Conservation (phyloP, 1,140 invertebrate genomes). For the Drosophila sproati region DNA sequence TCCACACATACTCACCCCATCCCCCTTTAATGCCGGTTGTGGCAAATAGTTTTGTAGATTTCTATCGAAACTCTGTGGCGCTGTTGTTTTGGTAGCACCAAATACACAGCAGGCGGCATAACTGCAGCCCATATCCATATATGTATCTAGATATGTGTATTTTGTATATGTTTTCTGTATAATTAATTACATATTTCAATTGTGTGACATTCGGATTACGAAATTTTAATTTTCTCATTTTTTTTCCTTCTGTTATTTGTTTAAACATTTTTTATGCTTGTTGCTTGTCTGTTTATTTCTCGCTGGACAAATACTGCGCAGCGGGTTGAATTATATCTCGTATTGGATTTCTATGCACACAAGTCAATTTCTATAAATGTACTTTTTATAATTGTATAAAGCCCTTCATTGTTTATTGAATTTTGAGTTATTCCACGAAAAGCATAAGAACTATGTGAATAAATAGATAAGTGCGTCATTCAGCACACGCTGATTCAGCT, state of each 20-base stretch:
- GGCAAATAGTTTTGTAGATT: slow-evolving; percentile 79
- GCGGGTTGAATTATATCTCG: slow-evolving; percentile 21
- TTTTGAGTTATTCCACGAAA: slow-evolving; percentile 1
- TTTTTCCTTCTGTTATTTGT: slow-evolving; percentile 19
- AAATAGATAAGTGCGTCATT: neutral
- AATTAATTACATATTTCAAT: slow-evolving; percentile 81
- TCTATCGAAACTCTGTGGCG: slow-evolving; percentile 54
- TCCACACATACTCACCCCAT: neutral
- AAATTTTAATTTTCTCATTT: slow-evolving; percentile 45
- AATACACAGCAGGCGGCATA: slow-evolving; percentile 69
- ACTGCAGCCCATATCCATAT: slow-evolving; percentile 41
- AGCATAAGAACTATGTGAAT: neutral
- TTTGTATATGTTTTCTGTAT: slow-evolving; percentile 34
- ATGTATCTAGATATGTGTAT: slow-evolving; percentile 5
- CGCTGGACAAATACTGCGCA: slow-evolving; percentile 24
- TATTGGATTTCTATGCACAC: slow-evolving; percentile 38
- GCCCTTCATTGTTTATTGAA: slow-evolving; percentile 20
- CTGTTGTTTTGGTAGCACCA: slow-evolving; percentile 62
- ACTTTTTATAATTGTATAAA: slow-evolving; percentile 12
- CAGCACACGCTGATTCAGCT: neutral
- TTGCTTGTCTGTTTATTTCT: slow-evolving; percentile 30
- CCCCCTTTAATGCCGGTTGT: slow-evolving; percentile 31
- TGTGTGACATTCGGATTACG: slow-evolving; percentile 75
- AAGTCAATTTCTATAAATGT: slow-evolving; percentile 20
- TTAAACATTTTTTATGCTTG: slow-evolving; percentile 47